Conservation (phyloP, 2,113 vertebrate genomes). For the Nycticebus coucang region DNA sequence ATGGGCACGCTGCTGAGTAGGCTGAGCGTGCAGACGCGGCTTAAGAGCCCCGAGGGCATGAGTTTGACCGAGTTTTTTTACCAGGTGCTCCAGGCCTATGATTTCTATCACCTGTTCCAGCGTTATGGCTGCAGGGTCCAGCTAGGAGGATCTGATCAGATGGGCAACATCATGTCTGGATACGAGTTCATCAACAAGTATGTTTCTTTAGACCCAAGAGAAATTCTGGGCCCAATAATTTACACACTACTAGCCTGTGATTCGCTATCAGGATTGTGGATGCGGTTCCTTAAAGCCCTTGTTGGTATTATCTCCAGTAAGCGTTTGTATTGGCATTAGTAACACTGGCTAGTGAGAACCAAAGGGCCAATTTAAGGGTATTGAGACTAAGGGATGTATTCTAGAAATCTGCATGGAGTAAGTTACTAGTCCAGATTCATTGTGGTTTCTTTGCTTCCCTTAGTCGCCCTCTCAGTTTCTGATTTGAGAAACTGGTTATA, state of each 20-base stretch:
- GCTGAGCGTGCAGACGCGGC: conserved; percentile 91
- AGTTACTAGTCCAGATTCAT: background rate
- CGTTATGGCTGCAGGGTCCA: conserved; percentile 92
- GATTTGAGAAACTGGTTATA: conserved; percentile 9
- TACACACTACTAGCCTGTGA: background rate
- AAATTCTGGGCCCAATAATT: background rate
- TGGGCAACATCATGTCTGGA: conserved; percentile 96
- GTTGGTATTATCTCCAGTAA: background rate
- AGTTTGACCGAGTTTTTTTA: conserved; percentile 96
- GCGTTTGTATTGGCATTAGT: background rate
- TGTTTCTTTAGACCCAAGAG: background rate
- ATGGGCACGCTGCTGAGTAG: conserved; percentile 96
- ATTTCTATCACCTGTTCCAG: conserved; percentile 93
- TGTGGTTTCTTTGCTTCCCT: background rate
- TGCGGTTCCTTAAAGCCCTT: too few relatives aligned
- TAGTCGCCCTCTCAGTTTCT: background rate
- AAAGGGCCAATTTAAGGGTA: background rate
- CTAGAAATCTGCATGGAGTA: background rate
- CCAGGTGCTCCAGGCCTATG: conserved; percentile 95
- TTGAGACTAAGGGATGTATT: background rate
- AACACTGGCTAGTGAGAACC: background rate
- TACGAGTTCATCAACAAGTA: conserved; percentile 95
- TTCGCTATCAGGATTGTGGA: background rate
- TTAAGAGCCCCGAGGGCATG: conserved; percentile 93
- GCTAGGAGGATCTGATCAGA: conserved; percentile 95